Percentiles rank a stretch among this genome's conserved stretches.
Conservation (phyloP, 2,113 vertebrate species). For the Chitala chitala region DNA sequence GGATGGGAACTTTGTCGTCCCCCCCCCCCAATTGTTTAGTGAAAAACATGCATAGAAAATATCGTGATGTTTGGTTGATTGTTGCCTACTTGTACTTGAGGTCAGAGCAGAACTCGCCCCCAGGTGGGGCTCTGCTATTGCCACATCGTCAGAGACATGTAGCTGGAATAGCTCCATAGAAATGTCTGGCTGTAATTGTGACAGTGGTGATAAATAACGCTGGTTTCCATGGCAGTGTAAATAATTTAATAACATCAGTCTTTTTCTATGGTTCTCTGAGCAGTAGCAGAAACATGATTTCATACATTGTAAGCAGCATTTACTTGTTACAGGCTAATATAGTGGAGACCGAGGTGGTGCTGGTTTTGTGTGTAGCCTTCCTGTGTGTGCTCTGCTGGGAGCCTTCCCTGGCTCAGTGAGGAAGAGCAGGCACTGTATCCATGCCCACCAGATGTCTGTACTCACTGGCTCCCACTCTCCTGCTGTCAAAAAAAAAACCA, state of each 20-base stretch:
- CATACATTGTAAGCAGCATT: background rate
- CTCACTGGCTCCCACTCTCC: background rate
- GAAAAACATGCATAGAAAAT: too few species aligned
- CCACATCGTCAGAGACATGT: background rate
- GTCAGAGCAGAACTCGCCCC: too few species aligned
- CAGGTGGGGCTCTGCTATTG: too few species aligned
- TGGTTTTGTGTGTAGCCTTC: background rate
- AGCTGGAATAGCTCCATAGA: background rate
- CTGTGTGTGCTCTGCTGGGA: background rate
- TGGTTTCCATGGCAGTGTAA: constrained; percentile 6
- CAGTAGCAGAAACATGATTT: background rate
- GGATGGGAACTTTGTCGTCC: too few species aligned
- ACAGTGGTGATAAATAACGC: background rate
- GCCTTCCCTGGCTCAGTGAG: background rate
- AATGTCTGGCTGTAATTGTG: background rate
- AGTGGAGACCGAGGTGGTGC: background rate
- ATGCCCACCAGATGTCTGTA: background rate
- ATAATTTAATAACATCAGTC: background rate
- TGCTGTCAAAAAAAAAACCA: constrained; percentile 10
- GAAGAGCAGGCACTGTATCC: background rate
- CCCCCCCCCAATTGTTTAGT: too few species aligned
- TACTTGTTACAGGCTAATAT: background rate
- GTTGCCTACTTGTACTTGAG: too few species aligned
- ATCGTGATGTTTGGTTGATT: too few species aligned
- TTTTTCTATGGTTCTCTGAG: background rate